A percentile compares a stretch with the other conserved stretches of the same genome.
Evolutionary conservation across 2,113 vertebrate species (phyloP).

Genomic region (Pelvicachromis taeniatus): DNA sequence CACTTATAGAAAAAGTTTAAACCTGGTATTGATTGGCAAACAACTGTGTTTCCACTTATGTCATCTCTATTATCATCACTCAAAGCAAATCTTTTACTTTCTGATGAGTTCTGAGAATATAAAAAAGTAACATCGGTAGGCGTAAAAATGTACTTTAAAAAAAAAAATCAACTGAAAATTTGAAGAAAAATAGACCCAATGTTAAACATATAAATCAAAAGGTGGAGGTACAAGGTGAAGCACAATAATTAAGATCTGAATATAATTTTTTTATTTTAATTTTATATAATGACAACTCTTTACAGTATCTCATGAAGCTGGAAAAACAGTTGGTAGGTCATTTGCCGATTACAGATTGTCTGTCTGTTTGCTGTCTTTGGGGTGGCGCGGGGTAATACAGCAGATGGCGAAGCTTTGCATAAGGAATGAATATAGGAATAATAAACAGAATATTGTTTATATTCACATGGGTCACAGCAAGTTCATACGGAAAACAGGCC

Average conservation of each 20-base stretch:
- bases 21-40: not conserved
- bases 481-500: not conserved
- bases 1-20: accelerated
- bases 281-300: not conserved
- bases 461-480: not conserved
- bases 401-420: slow-evolving; percentile 8
- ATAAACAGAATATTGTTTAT: not conserved
- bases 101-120: not conserved
- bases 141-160: accelerated
- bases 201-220: not conserved
- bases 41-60: not conserved
- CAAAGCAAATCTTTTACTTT: not conserved
- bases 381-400: not conserved
- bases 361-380: not conserved
- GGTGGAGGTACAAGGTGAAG: not conserved
- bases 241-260: not conserved
- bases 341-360: not conserved
- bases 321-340: not conserved
- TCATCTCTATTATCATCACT: not conserved
- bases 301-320: not conserved
- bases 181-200: not conserved
- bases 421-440: not conserved
- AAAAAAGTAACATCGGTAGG: not conserved
- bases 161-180: not conserved
- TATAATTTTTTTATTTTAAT: accelerated